Percentiles rank a stretch among this genome's conserved stretches.
Conservation (phyloP, 2,888 invertebrate genomes). For the Macaria notata region DNA sequence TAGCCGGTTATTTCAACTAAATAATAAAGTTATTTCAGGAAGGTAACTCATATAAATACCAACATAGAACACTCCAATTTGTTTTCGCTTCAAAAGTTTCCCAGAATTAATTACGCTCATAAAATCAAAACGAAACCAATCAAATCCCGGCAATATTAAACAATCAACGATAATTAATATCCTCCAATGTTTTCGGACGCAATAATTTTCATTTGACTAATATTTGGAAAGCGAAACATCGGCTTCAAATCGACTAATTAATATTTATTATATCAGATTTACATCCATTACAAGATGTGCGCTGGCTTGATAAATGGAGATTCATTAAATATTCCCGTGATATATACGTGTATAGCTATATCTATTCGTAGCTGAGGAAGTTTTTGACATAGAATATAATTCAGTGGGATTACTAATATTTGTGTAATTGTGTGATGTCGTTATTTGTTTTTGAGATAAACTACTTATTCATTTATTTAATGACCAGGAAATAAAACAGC, state of each 20-base stretch:
- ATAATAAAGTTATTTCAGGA: too few relatives aligned
- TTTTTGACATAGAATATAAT: not conserved
- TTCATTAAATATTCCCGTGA: constrained; percentile 17
- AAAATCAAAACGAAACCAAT: constrained; percentile 15
- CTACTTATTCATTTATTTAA: too few relatives aligned
- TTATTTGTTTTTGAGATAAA: too few relatives aligned
- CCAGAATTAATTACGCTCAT: too few relatives aligned
- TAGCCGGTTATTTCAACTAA: too few relatives aligned
- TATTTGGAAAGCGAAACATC: constrained; percentile 12
- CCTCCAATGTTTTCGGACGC: constrained; percentile 9
- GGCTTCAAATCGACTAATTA: constrained; percentile 22
- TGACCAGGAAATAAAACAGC: too few relatives aligned
- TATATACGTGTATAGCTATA: not conserved
- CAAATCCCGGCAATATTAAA: constrained; percentile 11
- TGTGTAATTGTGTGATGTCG: too few relatives aligned
- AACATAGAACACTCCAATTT: too few relatives aligned
- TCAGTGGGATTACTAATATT: too few relatives aligned
- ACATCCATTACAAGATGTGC: constrained; percentile 17
- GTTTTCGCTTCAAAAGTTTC: too few relatives aligned
- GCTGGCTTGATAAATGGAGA: constrained; percentile 13
- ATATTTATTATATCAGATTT: constrained; percentile 16
- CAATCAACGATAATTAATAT: constrained; percentile 10
- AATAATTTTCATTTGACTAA: constrained; percentile 25
- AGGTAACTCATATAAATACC: too few relatives aligned
- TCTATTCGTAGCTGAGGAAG: not conserved